Evolutionary conservation across 1,140 invertebrate genomes (phyloP), one percentile per base, ranked within the genome.

Genomic region (Atta colombica): DNA sequence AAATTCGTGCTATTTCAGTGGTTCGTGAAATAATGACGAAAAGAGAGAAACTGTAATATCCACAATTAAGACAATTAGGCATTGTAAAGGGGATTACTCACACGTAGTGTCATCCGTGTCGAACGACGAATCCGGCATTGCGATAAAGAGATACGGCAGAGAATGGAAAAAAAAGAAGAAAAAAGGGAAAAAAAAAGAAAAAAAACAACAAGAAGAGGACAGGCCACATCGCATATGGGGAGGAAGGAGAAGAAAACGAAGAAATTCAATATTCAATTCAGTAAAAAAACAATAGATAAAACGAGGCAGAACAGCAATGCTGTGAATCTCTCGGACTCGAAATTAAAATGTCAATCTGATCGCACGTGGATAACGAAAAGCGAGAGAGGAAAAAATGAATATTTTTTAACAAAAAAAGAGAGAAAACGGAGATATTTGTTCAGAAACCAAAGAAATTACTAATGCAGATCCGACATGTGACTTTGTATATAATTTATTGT

Each of bases 401-500:
- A 60, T 39, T 45, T 45, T 45, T 28, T 18, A 68, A 85, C 3
- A 6, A 81, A 87, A 74, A 8, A 81, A 14, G 84, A 77, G 39
- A 55, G 74, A 87, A 18, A 75, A 25, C 31, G 1, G 31, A 51
- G 49, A 28, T 16, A 63, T 8, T 74, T 39, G 8, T 35, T 35
- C 10, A 63, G 53, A 68, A 81, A 66, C 45, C 28, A 75, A 88
- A 86, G 18, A 35, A 91, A 88, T 88, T 86, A 92, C 65, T 87
- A 71, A 90, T 35, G 66, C 78, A 87, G 66, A 53, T 88, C 74
- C 85, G 66, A 77, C 25, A 45, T 55, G 69, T 94, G 93, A 95
- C 92, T 94, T 95, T 95, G 93, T 95, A 95, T 95, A 95, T 95
- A 95, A 95, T 95, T 95, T 95, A 95, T 95, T 94, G 71, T 93